Conservation (phyloP, 2,888 invertebrate genomes). For the Julus scandinavius region DNA sequence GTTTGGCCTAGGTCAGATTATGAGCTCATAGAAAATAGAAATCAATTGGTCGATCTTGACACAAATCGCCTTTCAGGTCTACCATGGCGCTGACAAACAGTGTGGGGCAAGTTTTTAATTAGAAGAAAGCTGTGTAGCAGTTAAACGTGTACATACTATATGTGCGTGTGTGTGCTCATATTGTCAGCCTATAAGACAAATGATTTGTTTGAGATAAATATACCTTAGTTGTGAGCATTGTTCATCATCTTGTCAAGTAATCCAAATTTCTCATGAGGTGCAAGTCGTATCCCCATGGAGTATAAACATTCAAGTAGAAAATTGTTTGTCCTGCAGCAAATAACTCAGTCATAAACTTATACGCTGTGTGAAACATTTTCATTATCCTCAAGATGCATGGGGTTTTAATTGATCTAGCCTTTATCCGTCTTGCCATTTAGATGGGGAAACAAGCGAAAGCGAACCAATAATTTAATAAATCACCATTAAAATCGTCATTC, state of each 20-base stretch:
- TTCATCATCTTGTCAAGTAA: conserved; percentile 5
- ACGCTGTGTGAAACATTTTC: conserved; percentile 17
- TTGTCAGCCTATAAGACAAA: background rate
- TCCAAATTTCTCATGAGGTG: background rate
- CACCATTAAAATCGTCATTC: background rate
- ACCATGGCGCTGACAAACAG: background rate
- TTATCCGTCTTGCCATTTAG: background rate
- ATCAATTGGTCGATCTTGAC: background rate
- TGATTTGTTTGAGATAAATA: conserved; percentile 19
- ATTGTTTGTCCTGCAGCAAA: background rate
- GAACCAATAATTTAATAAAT: background rate
- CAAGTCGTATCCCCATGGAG: background rate
- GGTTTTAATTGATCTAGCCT: conserved; percentile 1
- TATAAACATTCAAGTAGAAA: background rate
- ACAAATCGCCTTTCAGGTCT: background rate
- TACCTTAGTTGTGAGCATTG: background rate
- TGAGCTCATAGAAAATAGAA: background rate
- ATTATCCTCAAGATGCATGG: conserved; percentile 3
- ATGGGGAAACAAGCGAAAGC: background rate
- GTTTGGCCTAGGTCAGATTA: background rate
- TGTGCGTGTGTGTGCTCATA: background rate
- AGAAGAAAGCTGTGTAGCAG: background rate
- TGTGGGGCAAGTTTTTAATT: background rate
- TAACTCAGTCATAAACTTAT: background rate
- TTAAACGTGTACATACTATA: background rate